A percentile compares a stretch with the other conserved stretches of the same genome.
phyloP scores from a whole-genome alignment of 2,888 invertebrate species.

The Platerodrilus igneus region DNA sequence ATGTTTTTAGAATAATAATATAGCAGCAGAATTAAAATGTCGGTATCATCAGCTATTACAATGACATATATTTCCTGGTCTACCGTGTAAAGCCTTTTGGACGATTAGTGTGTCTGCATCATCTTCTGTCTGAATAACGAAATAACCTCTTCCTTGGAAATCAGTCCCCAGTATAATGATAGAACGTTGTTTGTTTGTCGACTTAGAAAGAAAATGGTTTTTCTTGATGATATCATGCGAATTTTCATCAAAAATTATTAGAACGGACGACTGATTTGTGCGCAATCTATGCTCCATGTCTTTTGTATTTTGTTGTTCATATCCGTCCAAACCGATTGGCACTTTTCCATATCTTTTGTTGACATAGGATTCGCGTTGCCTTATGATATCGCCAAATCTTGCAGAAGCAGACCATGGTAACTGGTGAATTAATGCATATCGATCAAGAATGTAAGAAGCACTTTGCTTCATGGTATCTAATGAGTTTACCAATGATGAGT shows the following conservation, averaged over 20 bases:
- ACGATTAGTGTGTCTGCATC: not conserved
- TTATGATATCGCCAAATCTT: slow-evolving; percentile 8
- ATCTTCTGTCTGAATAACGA: too few species aligned
- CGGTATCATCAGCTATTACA: not conserved
- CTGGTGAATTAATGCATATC: slow-evolving; percentile 9
- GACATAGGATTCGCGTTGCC: slow-evolving; percentile 5
- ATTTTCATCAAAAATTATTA: not conserved
- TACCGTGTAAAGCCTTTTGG: not conserved
- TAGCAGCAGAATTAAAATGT: not conserved
- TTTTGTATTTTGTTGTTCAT: slow-evolving; percentile 3
- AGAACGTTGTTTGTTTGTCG: not conserved
- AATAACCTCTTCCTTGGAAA: not conserved
- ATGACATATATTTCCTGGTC: not conserved
- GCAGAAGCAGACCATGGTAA: slow-evolving; percentile 3
- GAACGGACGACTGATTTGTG: too few species aligned
- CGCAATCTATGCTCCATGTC: slow-evolving; percentile 3
- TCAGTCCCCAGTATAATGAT: not conserved
- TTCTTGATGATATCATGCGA: not conserved
- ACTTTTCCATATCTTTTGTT: slow-evolving; percentile 8
- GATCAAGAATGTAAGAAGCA: slow-evolving; percentile 8
- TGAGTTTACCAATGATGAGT: slow-evolving; percentile 5
- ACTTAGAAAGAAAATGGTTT: not conserved
- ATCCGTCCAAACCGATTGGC: slow-evolving; percentile 3
- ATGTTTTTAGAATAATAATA: not conserved
- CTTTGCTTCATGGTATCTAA: slow-evolving; percentile 7